Conservation (phyloP, 2,797 vertebrate species). For the Pangasius krempfi region DNA sequence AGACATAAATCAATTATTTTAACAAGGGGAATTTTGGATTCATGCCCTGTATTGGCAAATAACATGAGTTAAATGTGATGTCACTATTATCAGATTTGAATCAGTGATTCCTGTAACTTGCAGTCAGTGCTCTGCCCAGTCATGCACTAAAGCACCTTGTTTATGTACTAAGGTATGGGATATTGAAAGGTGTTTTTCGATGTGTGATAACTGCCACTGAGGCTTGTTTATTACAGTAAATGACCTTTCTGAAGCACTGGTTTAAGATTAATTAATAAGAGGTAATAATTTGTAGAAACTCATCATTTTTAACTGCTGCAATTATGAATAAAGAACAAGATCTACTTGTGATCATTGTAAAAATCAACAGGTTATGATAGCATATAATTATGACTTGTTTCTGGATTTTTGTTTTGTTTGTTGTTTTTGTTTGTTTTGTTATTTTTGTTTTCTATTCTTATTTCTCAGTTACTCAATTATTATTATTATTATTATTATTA, state of each 20-base stretch:
- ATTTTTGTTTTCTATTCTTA: not conserved
- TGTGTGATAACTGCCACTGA: not conserved
- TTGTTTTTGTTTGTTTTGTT: not conserved
- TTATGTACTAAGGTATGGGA: not conserved
- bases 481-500: too few relatives aligned
- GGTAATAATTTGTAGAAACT: not conserved
- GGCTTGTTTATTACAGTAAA: conserved; percentile 7
- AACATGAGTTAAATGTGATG: not conserved
- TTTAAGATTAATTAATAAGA: not conserved
- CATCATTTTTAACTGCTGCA: not conserved
- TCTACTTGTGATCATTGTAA: not conserved
- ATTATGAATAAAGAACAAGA: not conserved
- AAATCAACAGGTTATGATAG: not conserved
- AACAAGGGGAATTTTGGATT: not conserved
- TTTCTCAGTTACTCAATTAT: not conserved
- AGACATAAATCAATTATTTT: not conserved
- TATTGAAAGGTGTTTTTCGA: not conserved
- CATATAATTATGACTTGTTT: not conserved
- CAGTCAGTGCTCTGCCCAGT: conserved; percentile 11
- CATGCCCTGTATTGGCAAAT: not conserved
- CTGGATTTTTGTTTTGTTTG: not conserved
- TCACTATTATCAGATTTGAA: not conserved
- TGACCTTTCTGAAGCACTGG: not conserved
- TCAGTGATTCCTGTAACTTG: not conserved
- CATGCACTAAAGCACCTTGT: not conserved